Evolutionary conservation across 2,888 invertebrate genomes (phyloP).

Genomic region (Ganaspis brasiliensis): DNA sequence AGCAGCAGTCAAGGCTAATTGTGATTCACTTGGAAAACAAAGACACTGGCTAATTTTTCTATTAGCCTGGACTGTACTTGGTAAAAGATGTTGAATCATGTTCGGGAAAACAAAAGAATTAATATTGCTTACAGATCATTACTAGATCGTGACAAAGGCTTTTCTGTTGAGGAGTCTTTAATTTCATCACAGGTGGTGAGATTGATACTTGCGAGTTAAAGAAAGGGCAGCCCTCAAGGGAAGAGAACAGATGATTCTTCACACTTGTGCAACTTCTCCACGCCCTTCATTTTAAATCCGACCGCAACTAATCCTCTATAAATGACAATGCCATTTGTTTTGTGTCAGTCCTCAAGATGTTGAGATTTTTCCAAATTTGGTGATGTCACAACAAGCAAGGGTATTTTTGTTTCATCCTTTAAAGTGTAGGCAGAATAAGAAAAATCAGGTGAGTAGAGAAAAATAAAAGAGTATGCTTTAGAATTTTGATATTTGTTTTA

Average conservation of each 20-base stretch:
- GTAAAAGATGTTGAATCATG: slow-evolving; percentile 20
- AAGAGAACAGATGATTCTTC: neutral
- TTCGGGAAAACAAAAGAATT: slow-evolving; percentile 5
- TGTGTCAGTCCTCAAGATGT: neutral
- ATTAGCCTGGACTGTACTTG: neutral
- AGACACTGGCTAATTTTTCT: slow-evolving; percentile 28
- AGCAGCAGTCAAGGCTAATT: slow-evolving; percentile 47
- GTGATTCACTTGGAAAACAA: slow-evolving; percentile 32
- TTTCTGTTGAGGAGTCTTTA: neutral
- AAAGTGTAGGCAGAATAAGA: no score
- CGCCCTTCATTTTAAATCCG: slow-evolving; percentile 5
- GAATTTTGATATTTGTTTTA: no score
- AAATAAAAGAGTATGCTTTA: no score
- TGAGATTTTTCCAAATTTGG: no score
- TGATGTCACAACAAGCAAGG: no score
- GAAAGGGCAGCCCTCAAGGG: slow-evolving; percentile 1
- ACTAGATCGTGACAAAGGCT: slow-evolving; percentile 4
- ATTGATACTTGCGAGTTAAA: neutral
- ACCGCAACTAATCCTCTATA: neutral
- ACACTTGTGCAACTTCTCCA: slow-evolving; percentile 12
- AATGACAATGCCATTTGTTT: neutral
- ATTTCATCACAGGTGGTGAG: slow-evolving; percentile 1
- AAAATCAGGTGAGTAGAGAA: no score
- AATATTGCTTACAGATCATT: neutral
- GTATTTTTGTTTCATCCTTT: no score